These are phyloP conservation scores for Andrena chrysosceles DNA, from an alignment of 2,888 invertebrate genomes.

Conservation along the genomic window DNA sequence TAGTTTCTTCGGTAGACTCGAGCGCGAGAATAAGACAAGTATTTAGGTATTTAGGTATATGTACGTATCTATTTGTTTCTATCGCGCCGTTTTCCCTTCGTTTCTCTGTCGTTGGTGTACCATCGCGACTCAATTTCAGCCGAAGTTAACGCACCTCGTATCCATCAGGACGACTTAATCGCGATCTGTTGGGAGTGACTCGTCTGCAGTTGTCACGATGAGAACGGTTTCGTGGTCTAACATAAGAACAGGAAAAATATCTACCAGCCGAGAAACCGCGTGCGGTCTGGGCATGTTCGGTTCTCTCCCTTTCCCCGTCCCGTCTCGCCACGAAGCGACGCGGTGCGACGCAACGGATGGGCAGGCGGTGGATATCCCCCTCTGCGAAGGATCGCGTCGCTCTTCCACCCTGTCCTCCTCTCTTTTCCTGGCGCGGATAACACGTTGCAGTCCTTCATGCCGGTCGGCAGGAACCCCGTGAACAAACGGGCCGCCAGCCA, in stretches of 20 bases:
- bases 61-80: too few species aligned
- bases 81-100: too few species aligned
- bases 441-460: constrained; percentile 76
- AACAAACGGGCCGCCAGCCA: constrained; percentile 82
- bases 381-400: constrained; percentile 15
- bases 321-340: too few species aligned
- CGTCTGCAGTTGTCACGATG: neutral
- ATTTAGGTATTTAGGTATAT: too few species aligned
- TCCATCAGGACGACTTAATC: too few species aligned
- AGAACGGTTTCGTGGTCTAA: neutral
- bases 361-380: constrained; percentile 13
- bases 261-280: neutral
- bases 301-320: neutral
- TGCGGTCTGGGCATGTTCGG: neutral
- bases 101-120: too few species aligned
- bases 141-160: too few species aligned
- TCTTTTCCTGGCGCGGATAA: constrained; percentile 74
- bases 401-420: constrained; percentile 54
- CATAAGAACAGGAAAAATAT: constrained; percentile 16
- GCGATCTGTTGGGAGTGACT: neutral
- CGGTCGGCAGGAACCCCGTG: constrained; percentile 77
- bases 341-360: neutral
- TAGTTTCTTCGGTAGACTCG: neutral
- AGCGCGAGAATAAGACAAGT: neutral
- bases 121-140: too few species aligned